Base-by-base conservation (phyloP, 1,140 invertebrate genomes). In the Hycleus phaleratus region DNA sequence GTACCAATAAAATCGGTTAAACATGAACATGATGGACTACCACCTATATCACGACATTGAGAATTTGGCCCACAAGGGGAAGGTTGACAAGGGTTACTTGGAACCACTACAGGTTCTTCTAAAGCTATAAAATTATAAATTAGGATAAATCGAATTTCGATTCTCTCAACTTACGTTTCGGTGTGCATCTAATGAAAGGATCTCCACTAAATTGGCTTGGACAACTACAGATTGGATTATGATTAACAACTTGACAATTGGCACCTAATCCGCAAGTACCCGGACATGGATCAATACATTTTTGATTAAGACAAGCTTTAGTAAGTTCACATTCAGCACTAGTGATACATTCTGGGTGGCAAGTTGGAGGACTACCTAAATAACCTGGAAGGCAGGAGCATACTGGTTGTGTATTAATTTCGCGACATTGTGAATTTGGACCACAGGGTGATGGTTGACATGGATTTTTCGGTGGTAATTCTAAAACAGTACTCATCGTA, bases 201-300 rank as follows among this genome's bases (percentile, higher is more conserved):
- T 88, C 84, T 44, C 86, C 88, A 40, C 81, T 82, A 67, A 82
- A 87, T 58, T 86, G 85, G 44, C 81, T 77, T 25, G 81, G 77
- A 69, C 88, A 91, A 48, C 80, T 75, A 64, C 88, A 90, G 10
- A 81, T 76, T 9, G 76, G 79, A 69, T 78, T 79, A 63, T 91
- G 88, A 66, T 87, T 81, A 9, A 78, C 77, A 45, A 87, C 86
- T 61, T 80, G 75, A 65, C 88, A 90, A 40, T 84, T 77, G 24
- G 88, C 85, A 71, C 86, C 83, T 0, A 84, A 74, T 44, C 88
- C 87, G 67, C 88, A 91, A 49, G 86, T 74, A 51, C 81, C 74
- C 42, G 73, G 68, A 67, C 90, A 92, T 9, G 89, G 88, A 76
- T 91, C 82, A 24, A 81, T 71, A 70, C 89, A 92, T 70, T 83